These are phyloP conservation scores for Phenganax subtilis DNA, from an alignment of 92 coral and sea anemone genomes.

Conservation along the genomic window DNA sequence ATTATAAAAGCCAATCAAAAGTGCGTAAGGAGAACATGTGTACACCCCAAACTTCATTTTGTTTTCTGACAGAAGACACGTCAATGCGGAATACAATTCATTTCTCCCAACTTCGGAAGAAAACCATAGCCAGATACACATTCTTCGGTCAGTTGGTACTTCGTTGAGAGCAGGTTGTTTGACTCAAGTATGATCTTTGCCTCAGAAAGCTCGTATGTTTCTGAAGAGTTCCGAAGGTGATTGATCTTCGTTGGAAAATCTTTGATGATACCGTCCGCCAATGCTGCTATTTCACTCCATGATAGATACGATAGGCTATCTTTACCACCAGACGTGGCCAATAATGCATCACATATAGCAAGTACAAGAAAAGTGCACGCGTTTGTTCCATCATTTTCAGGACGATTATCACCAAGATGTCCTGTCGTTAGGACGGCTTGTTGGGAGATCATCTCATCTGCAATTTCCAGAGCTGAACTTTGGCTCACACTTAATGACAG, in stretches of 20 bases:
- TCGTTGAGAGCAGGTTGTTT: conserved; percentile 21
- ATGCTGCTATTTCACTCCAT: conserved; percentile 21
- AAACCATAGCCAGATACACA: conserved; percentile 25
- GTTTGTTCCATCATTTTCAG: conserved; percentile 34
- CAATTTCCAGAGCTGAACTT: conserved; percentile 20
- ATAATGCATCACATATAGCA: conserved; percentile 10
- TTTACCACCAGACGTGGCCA: background rate
- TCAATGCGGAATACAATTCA: conserved; percentile 22
- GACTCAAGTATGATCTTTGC: conserved; percentile 24
- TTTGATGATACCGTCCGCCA: conserved; percentile 24
- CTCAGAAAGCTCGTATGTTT: conserved; percentile 30
- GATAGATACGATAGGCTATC: background rate
- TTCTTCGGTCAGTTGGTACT: conserved; percentile 37
- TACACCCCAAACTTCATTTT: conserved; percentile 20
- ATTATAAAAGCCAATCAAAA: conserved; percentile 26
- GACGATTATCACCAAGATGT: background rate
- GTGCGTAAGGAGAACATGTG: conserved; percentile 34
- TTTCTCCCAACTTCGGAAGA: conserved; percentile 30
- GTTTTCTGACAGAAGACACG: background rate
- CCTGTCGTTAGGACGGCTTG: background rate
- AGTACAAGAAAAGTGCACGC: conserved; percentile 18
- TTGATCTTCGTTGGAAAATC: conserved; percentile 26
- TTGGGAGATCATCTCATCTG: conserved; percentile 15
- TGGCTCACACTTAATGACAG: conserved; percentile 17
- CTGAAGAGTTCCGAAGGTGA: conserved; percentile 7